phyloP scores from a whole-genome alignment of 2,888 invertebrate genomes.

The Andrena bucephala region DNA sequence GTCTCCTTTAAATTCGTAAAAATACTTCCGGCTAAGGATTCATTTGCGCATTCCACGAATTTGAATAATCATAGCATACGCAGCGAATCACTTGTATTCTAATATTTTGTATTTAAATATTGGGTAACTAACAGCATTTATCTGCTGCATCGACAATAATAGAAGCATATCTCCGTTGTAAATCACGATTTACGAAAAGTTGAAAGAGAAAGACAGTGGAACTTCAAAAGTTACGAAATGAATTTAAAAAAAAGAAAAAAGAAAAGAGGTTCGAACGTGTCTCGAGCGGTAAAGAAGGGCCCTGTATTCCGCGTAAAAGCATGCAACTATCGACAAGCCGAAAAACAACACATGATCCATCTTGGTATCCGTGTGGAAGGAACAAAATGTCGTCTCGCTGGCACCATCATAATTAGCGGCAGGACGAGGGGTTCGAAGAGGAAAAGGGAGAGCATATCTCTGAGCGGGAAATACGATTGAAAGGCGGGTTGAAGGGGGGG shows the following conservation, averaged over 20 bases:
- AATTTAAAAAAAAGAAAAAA: not conserved
- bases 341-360: conserved; percentile 77
- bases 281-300: conserved; percentile 60
- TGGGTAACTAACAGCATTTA: not conserved
- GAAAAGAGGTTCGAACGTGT: not conserved
- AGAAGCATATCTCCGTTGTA: too few species aligned
- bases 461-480: conserved; percentile 77
- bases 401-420: conserved; percentile 83
- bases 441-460: conserved; percentile 58
- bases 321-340: conserved; percentile 56
- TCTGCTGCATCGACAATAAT: too few species aligned
- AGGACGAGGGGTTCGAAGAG: conserved; percentile 43
- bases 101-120: not conserved
- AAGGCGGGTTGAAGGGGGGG: conserved; percentile 60
- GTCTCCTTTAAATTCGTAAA: not conserved
- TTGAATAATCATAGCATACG: not conserved
- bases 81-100: not conserved
- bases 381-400: conserved; percentile 83
- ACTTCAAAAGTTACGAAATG: not conserved
- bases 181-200: not conserved
- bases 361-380: conserved; percentile 75
- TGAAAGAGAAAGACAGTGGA: not conserved
- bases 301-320: conserved; percentile 34
- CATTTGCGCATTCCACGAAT: not conserved
- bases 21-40: not conserved